Conservation (phyloP, 2,797 vertebrate genomes). For the Oreortyx pictus region DNA sequence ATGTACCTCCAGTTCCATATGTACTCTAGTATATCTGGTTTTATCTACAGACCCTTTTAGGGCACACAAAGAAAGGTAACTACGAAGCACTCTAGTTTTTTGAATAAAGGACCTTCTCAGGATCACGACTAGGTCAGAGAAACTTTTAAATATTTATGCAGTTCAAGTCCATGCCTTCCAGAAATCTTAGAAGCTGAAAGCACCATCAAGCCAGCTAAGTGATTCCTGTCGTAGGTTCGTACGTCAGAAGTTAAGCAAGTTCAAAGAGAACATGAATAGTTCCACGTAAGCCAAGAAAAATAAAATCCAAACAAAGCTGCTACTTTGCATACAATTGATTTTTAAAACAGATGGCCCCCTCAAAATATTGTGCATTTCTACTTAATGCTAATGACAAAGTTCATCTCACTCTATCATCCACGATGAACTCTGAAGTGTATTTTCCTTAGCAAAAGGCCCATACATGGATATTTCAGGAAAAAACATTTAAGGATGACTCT, state of each 20-base stretch:
- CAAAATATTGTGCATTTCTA: background rate
- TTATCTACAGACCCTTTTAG: background rate
- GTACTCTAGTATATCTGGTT: background rate
- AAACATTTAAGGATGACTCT: background rate
- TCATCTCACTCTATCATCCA: background rate
- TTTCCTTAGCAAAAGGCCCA: background rate
- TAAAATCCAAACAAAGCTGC: background rate
- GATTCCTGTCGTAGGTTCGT: background rate
- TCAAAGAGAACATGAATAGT: background rate
- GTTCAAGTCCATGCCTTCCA: background rate
- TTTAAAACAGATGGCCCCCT: background rate
- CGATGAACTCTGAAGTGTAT: background rate
- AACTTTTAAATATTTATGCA: background rate
- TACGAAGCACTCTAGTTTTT: background rate
- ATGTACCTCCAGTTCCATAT: background rate
- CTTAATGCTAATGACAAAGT: background rate
- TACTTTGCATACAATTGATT: background rate
- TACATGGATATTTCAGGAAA: background rate
- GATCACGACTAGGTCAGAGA: background rate
- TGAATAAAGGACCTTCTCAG: background rate
- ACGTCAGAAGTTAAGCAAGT: background rate
- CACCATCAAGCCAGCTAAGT: background rate
- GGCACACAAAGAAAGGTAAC: background rate
- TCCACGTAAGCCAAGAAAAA: background rate
- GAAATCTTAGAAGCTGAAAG: background rate